A percentile compares a stretch with the other conserved stretches of the same genome.
Conservation (phyloP, 2,888 invertebrate genomes). For the Argynnis bischoffii region DNA sequence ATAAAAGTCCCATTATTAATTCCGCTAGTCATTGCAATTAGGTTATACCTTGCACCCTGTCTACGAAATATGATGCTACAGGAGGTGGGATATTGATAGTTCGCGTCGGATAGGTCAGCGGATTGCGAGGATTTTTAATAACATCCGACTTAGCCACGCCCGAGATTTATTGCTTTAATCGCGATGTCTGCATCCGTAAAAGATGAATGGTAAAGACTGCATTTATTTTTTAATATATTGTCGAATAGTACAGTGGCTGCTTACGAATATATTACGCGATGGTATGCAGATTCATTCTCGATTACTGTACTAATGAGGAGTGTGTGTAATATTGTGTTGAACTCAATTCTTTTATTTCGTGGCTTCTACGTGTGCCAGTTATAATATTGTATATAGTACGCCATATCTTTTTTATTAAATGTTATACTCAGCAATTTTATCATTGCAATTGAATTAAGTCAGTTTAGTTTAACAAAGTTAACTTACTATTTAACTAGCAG, state of each 20-base stretch:
- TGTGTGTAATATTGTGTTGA: too few relatives aligned
- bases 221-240: conserved; percentile 4
- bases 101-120: conserved; percentile 56
- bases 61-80: conserved; percentile 63
- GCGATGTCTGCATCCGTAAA: conserved; percentile 19
- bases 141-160: conserved; percentile 43
- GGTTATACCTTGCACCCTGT: conserved; percentile 45
- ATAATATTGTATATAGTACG: too few relatives aligned
- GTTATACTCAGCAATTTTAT: too few relatives aligned
- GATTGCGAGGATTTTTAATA: conserved; percentile 55
- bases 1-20: too few relatives aligned
- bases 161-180: conserved; percentile 31
- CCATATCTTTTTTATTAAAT: too few relatives aligned
- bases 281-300: background rate
- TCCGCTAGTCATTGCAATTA: conserved; percentile 8
- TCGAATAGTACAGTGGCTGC: background rate
- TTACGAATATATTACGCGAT: background rate
- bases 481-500: too few relatives aligned
- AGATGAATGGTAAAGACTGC: conserved; percentile 10
- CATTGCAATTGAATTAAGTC: too few relatives aligned
- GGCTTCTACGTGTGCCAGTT: too few relatives aligned
- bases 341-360: too few relatives aligned
- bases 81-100: conserved; percentile 66
- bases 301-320: too few relatives aligned
- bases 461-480: too few relatives aligned